These are phyloP conservation scores for Coleophora deauratella DNA, from an alignment of 2,888 invertebrate species.

Conservation along the genomic window DNA sequence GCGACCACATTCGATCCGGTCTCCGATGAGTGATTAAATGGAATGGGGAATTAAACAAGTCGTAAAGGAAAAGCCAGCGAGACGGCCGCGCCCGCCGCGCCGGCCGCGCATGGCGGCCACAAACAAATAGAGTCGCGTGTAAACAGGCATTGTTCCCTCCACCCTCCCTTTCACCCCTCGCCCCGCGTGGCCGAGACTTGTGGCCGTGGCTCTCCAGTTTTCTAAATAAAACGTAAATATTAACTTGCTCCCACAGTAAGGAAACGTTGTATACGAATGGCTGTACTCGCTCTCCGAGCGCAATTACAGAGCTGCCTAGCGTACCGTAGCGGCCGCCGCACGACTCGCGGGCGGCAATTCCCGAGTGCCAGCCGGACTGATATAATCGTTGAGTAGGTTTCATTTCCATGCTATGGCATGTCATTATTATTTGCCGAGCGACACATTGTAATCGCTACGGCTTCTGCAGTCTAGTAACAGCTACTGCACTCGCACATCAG, in stretches of 20 bases:
- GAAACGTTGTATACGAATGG: too few relatives aligned
- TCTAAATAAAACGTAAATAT: not conserved
- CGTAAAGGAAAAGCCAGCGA: too few relatives aligned
- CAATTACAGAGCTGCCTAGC: not conserved
- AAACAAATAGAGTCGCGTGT: conserved; percentile 1
- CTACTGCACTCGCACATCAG: too few relatives aligned
- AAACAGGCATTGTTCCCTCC: conserved; percentile 1
- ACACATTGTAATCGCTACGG: too few relatives aligned
- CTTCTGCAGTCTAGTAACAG: too few relatives aligned
- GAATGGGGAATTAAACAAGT: too few relatives aligned
- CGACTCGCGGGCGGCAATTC: not conserved
- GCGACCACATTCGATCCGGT: too few relatives aligned
- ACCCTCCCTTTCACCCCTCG: not conserved
- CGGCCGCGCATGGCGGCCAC: not conserved
- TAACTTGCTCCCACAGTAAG: not conserved
- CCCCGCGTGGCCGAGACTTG: not conserved
- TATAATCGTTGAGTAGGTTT: too few relatives aligned
- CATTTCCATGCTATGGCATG: too few relatives aligned
- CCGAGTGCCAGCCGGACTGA: not conserved
- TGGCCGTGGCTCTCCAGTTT: not conserved
- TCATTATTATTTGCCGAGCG: too few relatives aligned
- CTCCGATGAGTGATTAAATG: too few relatives aligned
- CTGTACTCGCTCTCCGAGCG: too few relatives aligned
- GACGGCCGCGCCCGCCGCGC: not conserved
- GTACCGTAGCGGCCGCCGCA: not conserved